phyloP scores from a whole-genome alignment of 92 coral and sea anemone species.

The Pocillopora grandis region DNA sequence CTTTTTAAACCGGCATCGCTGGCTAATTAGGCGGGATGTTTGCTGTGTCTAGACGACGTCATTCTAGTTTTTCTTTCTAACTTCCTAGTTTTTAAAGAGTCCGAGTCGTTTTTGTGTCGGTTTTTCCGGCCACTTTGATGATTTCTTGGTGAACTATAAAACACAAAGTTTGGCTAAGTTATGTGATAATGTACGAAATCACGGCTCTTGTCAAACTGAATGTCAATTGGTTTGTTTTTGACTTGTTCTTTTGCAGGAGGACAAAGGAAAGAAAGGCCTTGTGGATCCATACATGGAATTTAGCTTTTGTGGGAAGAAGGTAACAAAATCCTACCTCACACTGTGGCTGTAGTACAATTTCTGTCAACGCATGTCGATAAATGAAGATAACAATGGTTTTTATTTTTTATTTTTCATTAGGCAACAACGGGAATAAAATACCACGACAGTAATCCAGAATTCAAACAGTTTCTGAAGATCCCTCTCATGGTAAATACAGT shows the following conservation, averaged over 20 bases:
- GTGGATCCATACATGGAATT: slow-evolving; percentile 93
- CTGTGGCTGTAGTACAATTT: not conserved
- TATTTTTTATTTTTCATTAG: slow-evolving; percentile 38
- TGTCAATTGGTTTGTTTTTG: slow-evolving; percentile 2
- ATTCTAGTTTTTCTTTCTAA: no score
- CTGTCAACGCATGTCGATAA: not conserved
- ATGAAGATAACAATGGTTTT: not conserved
- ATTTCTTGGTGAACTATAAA: no score
- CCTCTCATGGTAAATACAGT: slow-evolving; percentile 74
- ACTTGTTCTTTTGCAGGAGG: slow-evolving; percentile 56
- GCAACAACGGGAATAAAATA: slow-evolving; percentile 76
- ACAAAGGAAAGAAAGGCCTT: slow-evolving; percentile 64
- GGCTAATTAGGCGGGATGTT: no score
- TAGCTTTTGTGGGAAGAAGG: slow-evolving; percentile 96
- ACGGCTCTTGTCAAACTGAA: no score
- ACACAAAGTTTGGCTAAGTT: no score
- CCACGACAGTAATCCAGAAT: slow-evolving; percentile 85
- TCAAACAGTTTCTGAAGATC: slow-evolving; percentile 81
- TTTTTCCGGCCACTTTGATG: no score
- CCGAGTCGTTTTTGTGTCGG: no score
- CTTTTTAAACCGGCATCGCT: no score
- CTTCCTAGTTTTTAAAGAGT: no score
- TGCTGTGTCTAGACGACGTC: no score
- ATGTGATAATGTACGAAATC: no score
- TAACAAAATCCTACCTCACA: not conserved